phyloP scores from a whole-genome alignment of 1,140 invertebrate genomes.

The Maniola jurtina region DNA sequence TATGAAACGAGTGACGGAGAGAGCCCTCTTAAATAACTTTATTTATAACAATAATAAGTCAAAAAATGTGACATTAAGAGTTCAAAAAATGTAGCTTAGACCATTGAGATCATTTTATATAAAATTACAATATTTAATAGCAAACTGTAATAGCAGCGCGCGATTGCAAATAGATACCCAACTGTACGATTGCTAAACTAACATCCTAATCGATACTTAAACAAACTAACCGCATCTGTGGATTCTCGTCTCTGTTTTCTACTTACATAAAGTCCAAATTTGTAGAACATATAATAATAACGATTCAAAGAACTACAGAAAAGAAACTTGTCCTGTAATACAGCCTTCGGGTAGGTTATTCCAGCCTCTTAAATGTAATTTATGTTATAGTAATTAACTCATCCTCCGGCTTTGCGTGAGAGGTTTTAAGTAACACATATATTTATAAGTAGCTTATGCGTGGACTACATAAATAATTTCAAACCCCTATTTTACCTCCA shows the following conservation, averaged over 20 bases:
- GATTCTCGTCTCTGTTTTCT: neutral
- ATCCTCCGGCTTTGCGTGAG: too few relatives aligned
- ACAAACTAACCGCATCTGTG: neutral
- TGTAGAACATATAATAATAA: neutral
- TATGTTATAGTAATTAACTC: neutral
- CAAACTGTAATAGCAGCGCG: neutral
- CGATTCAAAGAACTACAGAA: neutral
- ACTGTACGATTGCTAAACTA: neutral
- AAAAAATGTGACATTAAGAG: too few relatives aligned
- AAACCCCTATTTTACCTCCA: too few relatives aligned
- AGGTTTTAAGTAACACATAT: too few relatives aligned
- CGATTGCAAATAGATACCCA: neutral
- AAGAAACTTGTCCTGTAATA: conserved; percentile 2
- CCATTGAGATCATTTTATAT: too few relatives aligned
- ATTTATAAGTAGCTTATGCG: too few relatives aligned
- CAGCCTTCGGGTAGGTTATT: neutral
- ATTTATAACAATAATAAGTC: too few relatives aligned
- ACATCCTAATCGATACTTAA: neutral
- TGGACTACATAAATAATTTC: too few relatives aligned
- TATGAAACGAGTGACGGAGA: too few relatives aligned
- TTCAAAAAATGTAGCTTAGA: too few relatives aligned
- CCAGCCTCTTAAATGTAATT: conserved; percentile 1
- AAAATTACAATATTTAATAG: too few relatives aligned
- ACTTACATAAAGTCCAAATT: neutral
- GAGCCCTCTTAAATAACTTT: too few relatives aligned